Conservation (phyloP, 2,113 vertebrate genomes). For the Myiagra hebetior region DNA sequence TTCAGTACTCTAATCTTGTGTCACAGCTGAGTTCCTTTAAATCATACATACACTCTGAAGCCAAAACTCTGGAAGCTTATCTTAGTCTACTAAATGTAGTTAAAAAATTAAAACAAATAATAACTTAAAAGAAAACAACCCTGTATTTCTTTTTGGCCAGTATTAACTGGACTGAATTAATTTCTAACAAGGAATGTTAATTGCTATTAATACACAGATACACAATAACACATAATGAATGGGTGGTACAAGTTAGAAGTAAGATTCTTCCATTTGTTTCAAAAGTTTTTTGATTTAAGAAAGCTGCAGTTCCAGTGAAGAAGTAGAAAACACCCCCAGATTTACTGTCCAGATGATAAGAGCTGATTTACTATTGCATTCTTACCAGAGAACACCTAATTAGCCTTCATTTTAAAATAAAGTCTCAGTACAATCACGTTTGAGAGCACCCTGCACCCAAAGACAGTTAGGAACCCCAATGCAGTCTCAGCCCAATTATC, state of each 20-base stretch:
- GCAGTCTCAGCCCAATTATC: neutral
- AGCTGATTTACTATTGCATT: neutral
- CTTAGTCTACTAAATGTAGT: neutral
- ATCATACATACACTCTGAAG: neutral
- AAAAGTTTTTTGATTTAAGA: neutral
- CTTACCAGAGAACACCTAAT: neutral
- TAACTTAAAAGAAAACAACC: neutral
- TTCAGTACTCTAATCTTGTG: constrained; percentile 37
- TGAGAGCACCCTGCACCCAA: neutral
- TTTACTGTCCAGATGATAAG: neutral
- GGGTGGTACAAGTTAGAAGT: neutral
- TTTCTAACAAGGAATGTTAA: neutral
- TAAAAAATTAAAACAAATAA: neutral
- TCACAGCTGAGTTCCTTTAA: constrained; percentile 40
- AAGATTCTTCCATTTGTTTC: neutral
- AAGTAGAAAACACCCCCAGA: accelerated
- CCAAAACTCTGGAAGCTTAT: neutral
- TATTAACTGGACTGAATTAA: neutral
- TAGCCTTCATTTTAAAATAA: neutral
- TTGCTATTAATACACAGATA: neutral
- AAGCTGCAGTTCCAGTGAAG: neutral
- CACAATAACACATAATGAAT: neutral
- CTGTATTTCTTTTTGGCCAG: neutral
- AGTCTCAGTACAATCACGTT: neutral
- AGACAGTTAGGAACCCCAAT: neutral